phyloP scores from a whole-genome alignment of 2,888 invertebrate genomes.

The Vannuccia rotundouncinata region DNA sequence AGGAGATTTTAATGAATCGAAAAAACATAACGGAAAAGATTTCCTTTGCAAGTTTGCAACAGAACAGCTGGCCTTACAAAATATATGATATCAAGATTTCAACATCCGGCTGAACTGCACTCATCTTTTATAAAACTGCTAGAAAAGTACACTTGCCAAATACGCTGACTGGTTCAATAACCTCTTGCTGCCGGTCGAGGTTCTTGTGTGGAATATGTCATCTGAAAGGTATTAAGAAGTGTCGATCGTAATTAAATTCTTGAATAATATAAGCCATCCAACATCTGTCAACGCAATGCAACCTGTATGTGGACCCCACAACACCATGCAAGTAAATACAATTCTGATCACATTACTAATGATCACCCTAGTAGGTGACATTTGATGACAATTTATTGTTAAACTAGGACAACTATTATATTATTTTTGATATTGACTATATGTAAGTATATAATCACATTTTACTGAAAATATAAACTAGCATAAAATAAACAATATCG shows the following conservation, averaged over 20 bases:
- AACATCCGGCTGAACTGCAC: neutral
- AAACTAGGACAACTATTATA: neutral
- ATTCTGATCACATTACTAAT: slow-evolving; percentile 13
- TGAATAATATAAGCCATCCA: neutral
- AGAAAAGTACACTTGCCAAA: neutral
- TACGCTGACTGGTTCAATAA: neutral
- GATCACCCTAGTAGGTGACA: neutral
- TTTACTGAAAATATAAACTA: neutral
- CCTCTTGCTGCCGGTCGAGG: slow-evolving; percentile 8
- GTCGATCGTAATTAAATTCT: too few relatives aligned
- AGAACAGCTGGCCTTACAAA: neutral
- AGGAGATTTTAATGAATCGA: too few relatives aligned
- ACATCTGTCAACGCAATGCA: neutral
- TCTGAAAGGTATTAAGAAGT: neutral
- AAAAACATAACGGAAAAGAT: slow-evolving; percentile 8
- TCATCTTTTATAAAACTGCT: slow-evolving; percentile 9
- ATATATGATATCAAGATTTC: slow-evolving; percentile 10
- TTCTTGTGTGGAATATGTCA: neutral
- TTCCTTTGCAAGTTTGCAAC: slow-evolving; percentile 14
- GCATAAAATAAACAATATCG: neutral
- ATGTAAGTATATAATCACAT: too few relatives aligned
- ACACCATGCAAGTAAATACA: neutral
- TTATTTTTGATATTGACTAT: neutral
- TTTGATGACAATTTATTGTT: neutral
- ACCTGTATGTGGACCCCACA: neutral